phyloP scores from a whole-genome alignment of 2,113 vertebrate genomes.

The Rattus rattus region DNA sequence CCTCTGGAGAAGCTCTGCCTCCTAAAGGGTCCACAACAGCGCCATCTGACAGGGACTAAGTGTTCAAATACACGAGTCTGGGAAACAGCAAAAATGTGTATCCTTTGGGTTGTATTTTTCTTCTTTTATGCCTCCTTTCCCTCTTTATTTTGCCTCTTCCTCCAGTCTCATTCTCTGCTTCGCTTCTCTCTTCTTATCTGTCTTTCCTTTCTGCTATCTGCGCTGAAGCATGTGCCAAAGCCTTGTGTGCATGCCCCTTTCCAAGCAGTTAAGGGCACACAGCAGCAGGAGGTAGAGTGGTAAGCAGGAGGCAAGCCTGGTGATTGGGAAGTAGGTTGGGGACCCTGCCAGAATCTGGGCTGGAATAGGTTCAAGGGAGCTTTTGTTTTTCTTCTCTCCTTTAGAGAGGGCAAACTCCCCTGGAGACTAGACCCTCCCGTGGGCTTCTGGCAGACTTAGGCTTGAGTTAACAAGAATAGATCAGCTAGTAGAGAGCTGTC shows the following conservation, averaged over 20 bases:
- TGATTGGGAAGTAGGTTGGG: background rate
- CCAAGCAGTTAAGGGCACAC: background rate
- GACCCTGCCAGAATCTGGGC: background rate
- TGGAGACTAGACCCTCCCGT: background rate
- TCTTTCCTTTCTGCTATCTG: background rate
- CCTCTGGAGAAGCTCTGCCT: background rate
- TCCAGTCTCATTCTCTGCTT: background rate
- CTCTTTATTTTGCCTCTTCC: background rate
- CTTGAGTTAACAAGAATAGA: accelerated
- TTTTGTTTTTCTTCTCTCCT: background rate
- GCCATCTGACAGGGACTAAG: background rate
- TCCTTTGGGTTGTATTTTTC: accelerated
- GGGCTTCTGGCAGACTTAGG: background rate
- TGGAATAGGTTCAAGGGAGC: background rate
- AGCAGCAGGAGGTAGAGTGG: background rate
- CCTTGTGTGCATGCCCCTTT: background rate
- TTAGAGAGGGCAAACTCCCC: background rate
- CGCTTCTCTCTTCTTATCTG: background rate
- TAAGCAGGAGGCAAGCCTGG: background rate
- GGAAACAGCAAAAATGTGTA: background rate
- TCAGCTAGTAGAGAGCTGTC: background rate
- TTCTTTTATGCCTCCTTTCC: accelerated
- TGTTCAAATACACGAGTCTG: background rate
- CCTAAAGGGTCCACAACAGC: background rate
- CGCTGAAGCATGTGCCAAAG: background rate